Evolutionary conservation across 2,888 invertebrate genomes (phyloP), one percentile per base, ranked within the genome.

Genomic region (Cryptus viduatorius): DNA sequence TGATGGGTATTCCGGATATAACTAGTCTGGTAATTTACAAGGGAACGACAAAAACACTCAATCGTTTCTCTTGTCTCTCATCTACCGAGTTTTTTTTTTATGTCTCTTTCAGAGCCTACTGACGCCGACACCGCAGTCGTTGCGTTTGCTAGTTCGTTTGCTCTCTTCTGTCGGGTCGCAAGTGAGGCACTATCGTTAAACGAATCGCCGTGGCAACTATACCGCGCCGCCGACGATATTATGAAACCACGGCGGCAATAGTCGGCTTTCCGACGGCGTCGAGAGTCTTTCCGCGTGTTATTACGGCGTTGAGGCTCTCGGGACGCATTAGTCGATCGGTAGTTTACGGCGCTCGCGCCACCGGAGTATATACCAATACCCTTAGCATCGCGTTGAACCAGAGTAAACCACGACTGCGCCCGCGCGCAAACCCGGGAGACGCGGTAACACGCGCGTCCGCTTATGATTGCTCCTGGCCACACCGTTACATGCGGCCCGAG

Each of bases 401-500:
- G 53, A 72, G 72, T 7, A 59, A 78, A 69, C 24, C 16, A 24
- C 31, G 65, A 29, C n/a, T n/a, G 29, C 59, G 59, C 24, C 59
- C 59, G 59, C 59, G 59, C 59, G 59, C 59, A 10, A 61, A 29
- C n/a, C 0, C 59, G 59, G 59, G 24, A 50, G 53, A 82, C 67
- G 67, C 72, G 48, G 59, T 53, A 65, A 75, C 75, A 78, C 79
- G 71, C 75, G 59, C 50, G 79, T 79, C 79, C 65, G 37, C 76
- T 71, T 65, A 59, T 79, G 79, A 79, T 83, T 71, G 65, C 83
- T 79, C 42, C 65, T 91, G 90, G 90, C 88, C 89, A 87, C 90
- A 91, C 92, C 92, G 92, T 92, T 91, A 91, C 86, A 83, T 87
- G 81, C 79, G 10, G 14, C 37, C 8, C 53, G 46, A 44, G 53